Evolutionary conservation across 2,797 vertebrate species (phyloP), one percentile per base, ranked within the genome.

Genomic region (Betta splendens): DNA sequence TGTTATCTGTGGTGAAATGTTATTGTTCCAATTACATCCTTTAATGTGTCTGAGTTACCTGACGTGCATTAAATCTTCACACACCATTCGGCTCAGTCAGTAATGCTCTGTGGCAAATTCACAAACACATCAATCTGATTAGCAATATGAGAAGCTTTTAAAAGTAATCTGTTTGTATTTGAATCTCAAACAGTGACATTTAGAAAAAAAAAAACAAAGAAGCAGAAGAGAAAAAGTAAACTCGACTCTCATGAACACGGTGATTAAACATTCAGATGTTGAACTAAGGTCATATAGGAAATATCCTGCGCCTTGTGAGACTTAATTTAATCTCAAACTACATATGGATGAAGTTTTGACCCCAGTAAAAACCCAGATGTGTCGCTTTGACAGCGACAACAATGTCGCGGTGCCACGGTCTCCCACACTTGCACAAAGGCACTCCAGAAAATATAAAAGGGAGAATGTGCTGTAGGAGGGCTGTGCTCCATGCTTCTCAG

Each of bases 401-500:
- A 75, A 79, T 72, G 67, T 31, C 53, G 46, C 56, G 60, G 72
- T 76, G 70, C 68, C 47, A 51, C 53, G 58, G 73, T 74, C 57
- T 78, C 73, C 70, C 81, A 74, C 81, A 79, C 65, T 74, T 52
- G 50, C 73, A 76, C 76, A 81, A 78, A 70, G 35, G 62, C 62
- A 75, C 75, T 79, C 64, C 47, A 76, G 64, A n/a, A 84, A 81
- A 79, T 75, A 81, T 65, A 51, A 80, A 79, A 73, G 64, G 25
- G 28, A 53, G 50, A 64, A 76, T 75, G 77, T 73, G 64, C 75
- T 73, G 77, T 73, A 69, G 77, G 79, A 83, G 77, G 75, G 75
- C 60, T 75, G 72, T 76, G 74, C 75, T 78, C 83, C 64, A 55
- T 64, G 74, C 72, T 84, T 79, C 87, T 89, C 89, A 92, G 91